phyloP scores from a whole-genome alignment of 2,888 invertebrate species.

The Microctonus aethiopoides region DNA sequence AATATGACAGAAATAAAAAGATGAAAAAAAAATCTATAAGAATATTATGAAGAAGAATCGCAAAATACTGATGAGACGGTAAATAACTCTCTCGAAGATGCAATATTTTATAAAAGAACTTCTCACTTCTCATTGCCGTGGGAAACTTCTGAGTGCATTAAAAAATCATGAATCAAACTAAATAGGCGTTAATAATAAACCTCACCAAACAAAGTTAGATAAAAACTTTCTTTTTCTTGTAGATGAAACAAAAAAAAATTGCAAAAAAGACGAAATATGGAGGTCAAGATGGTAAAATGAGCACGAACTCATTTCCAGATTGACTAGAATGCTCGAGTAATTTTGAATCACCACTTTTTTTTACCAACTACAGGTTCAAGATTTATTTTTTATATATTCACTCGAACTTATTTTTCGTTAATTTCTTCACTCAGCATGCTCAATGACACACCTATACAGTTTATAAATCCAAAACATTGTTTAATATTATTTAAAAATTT shows the following conservation, averaged over 20 bases:
- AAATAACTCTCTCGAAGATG: not conserved
- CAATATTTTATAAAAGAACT: slow-evolving; percentile 1
- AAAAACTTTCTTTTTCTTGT: slow-evolving; percentile 32
- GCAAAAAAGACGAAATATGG: not conserved
- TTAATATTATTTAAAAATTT: not conserved
- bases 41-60: not conserved
- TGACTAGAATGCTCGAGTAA: slow-evolving; percentile 31
- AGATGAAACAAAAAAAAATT: not conserved
- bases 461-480: not conserved
- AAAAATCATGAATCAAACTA: slow-evolving; percentile 47
- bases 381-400: slow-evolving; percentile 1
- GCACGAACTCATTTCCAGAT: slow-evolving; percentile 19
- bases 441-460: not conserved
- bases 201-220: slow-evolving; percentile 40
- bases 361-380: slow-evolving; percentile 32
- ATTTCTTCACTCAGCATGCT: slow-evolving; percentile 1
- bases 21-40: no score
- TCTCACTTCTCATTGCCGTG: not conserved
- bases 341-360: slow-evolving; percentile 35
- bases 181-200: slow-evolving; percentile 49
- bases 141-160: slow-evolving; percentile 31
- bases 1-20: not conserved
- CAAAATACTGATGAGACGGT: not conserved
- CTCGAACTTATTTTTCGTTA: not conserved
- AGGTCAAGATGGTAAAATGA: not conserved